Evolutionary conservation across 2,113 vertebrate species (phyloP).

Genomic region (Petrocephalus microphthalmus): DNA sequence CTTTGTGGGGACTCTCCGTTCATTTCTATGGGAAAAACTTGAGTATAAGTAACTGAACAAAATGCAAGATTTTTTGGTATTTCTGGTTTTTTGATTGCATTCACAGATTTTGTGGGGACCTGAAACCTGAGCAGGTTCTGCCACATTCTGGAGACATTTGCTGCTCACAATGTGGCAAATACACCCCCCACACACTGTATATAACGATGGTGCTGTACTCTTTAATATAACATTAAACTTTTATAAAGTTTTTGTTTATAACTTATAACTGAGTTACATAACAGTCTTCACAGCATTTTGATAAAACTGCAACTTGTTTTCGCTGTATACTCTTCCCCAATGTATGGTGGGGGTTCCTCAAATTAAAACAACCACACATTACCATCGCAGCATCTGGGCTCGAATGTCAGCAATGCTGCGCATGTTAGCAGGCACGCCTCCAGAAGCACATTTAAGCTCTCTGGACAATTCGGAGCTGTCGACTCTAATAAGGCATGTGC

Average conservation of each 20-base stretch:
- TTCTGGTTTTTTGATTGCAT: no score
- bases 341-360: neutral
- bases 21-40: neutral
- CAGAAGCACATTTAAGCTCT: neutral
- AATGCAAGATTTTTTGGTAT: neutral
- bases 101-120: neutral
- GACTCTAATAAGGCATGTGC: slow-evolving; percentile 10
- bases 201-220: neutral
- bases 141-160: neutral
- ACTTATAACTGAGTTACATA: neutral
- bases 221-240: neutral
- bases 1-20: no score
- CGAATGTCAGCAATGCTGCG: neutral
- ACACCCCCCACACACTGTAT: neutral
- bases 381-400: neutral
- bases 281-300: neutral
- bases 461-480: slow-evolving; percentile 16
- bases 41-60: neutral
- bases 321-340: neutral
- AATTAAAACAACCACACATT: neutral
- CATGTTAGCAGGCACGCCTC: neutral
- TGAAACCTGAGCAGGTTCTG: neutral
- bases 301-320: neutral
- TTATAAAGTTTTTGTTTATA: neutral
- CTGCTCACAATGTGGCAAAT: neutral